Evolutionary conservation across 2,888 invertebrate species (phyloP).

Genomic region (Ennomos erosarius): DNA sequence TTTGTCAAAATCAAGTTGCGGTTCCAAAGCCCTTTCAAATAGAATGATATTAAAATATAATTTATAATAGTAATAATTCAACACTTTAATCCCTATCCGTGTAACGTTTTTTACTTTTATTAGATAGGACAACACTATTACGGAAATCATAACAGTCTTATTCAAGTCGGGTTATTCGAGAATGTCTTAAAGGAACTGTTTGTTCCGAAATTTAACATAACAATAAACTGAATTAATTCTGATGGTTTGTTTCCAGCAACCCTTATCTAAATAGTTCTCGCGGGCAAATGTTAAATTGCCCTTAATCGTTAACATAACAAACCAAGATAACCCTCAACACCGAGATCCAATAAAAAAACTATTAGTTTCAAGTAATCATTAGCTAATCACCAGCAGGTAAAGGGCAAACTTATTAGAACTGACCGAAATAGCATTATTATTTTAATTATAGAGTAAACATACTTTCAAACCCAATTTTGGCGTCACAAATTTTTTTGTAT

Average conservation of each 20-base stretch:
- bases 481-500: conserved; percentile 33
- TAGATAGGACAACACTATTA: conserved; percentile 37
- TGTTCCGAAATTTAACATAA: conserved; percentile 61
- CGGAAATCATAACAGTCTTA: conserved; percentile 43
- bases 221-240: conserved; percentile 68
- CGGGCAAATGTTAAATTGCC: conserved; percentile 65
- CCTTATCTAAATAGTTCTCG: conserved; percentile 59
- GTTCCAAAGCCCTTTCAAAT: conserved; percentile 48
- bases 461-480: conserved; percentile 55
- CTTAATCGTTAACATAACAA: conserved; percentile 70
- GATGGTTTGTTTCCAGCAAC: conserved; percentile 46
- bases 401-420: conserved; percentile 65
- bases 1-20: conserved; percentile 54
- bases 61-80: conserved; percentile 61
- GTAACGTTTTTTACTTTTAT: conserved; percentile 33
- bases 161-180: conserved; percentile 40
- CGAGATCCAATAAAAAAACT: conserved; percentile 38
- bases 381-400: conserved; percentile 77
- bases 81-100: conserved; percentile 48
- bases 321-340: conserved; percentile 43
- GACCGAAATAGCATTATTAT: conserved; percentile 74
- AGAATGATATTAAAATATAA: conserved; percentile 54
- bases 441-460: conserved; percentile 79
- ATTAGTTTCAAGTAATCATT: conserved; percentile 57
- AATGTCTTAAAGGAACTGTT: conserved; percentile 44